These are phyloP conservation scores for Cerceris rybyensis DNA, from an alignment of 2,888 invertebrate genomes.

Conservation along the genomic window DNA sequence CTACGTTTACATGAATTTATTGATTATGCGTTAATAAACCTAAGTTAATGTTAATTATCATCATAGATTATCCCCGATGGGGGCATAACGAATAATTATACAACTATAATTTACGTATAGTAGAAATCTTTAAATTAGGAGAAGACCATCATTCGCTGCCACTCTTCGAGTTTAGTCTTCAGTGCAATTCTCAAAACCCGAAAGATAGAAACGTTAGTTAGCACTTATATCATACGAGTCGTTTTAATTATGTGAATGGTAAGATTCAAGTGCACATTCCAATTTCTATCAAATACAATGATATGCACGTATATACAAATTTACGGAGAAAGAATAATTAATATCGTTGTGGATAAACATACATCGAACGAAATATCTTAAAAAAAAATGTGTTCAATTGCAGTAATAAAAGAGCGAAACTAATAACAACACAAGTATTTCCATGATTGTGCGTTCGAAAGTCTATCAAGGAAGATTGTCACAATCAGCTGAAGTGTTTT, in stretches of 20 bases:
- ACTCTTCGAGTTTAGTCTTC: background rate
- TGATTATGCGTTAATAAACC: slow-evolving; percentile 21
- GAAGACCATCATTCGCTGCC: background rate
- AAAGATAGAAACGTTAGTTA: background rate
- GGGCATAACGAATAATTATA: slow-evolving; percentile 29
- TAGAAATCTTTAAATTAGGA: slow-evolving; percentile 20
- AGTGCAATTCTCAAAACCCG: background rate
- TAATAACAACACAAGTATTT: slow-evolving; percentile 22
- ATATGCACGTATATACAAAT: slow-evolving; percentile 21
- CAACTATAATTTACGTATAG: slow-evolving; percentile 20
- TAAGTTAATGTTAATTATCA: slow-evolving; percentile 26
- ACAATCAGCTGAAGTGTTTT: slow-evolving; percentile 68
- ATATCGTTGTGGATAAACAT: slow-evolving; percentile 23
- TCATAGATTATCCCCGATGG: slow-evolving; percentile 23
- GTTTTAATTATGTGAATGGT: slow-evolving; percentile 7
- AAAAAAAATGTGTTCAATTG: slow-evolving; percentile 52
- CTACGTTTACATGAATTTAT: slow-evolving; percentile 30
- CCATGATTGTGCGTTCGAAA: slow-evolving; percentile 48
- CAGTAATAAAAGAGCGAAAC: slow-evolving; percentile 31
- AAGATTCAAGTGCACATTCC: slow-evolving; percentile 48
- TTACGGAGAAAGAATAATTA: slow-evolving; percentile 7
- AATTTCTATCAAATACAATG: slow-evolving; percentile 26
- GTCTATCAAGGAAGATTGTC: slow-evolving; percentile 62
- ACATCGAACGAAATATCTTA: slow-evolving; percentile 32
- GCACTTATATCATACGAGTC: slow-evolving; percentile 22